A percentile compares a stretch with the other conserved stretches of the same genome.
Evolutionary conservation across 2,113 vertebrate species (phyloP).

Genomic region (Ceyx cyanopectus): DNA sequence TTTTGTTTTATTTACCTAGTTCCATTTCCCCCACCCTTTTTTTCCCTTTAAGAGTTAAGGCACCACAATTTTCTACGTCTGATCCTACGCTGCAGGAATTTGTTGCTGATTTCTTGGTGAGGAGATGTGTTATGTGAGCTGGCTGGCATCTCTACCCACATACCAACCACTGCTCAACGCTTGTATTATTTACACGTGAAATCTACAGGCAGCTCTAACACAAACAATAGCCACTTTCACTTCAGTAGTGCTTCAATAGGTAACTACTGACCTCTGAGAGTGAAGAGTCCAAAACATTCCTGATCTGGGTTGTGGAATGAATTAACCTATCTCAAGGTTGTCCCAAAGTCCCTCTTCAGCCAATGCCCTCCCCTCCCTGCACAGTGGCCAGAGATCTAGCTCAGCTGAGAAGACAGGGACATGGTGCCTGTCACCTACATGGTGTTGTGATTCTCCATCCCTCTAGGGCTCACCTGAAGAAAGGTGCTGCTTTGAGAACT

Average conservation of each 20-base stretch:
- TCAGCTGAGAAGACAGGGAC: not conserved
- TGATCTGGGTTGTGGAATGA: not conserved
- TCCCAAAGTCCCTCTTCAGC: not conserved
- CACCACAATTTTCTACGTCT: not conserved
- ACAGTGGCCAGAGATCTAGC: not conserved
- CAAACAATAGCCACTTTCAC: not conserved
- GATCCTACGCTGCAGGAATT: not conserved
- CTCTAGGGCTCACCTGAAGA: not conserved
- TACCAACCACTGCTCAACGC: not conserved
- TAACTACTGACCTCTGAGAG: not conserved
- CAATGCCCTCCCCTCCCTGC: not conserved
- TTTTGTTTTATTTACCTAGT: not conserved
- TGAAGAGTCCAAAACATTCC: not conserved
- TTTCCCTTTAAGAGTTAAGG: not conserved
- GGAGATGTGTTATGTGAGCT: not conserved
- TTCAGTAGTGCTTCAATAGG: not conserved
- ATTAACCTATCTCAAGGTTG: not conserved
- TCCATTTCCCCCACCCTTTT: not conserved
- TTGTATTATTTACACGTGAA: not conserved
- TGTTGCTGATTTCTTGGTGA: not conserved
- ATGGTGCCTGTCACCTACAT: too few relatives aligned
- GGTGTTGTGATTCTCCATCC: not conserved
- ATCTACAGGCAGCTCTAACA: not conserved
- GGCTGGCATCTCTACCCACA: not conserved
- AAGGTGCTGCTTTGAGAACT: not conserved